Evolutionary conservation across 2,888 invertebrate species (phyloP).

Genomic region (Neocrepidodera transversa): DNA sequence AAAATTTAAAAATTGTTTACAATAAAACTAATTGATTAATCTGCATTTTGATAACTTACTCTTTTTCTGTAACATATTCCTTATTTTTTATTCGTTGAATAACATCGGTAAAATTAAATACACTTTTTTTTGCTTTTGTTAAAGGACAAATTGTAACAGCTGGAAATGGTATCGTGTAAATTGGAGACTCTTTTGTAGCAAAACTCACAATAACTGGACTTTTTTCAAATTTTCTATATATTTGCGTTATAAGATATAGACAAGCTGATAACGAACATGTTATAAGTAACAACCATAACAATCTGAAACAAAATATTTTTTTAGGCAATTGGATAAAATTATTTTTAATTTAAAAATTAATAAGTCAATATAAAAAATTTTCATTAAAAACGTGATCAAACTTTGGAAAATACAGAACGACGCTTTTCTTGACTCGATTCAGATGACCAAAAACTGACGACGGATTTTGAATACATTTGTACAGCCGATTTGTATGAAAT

Average conservation of each 20-base stretch:
- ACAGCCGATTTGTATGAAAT: too few relatives aligned
- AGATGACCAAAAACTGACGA: too few relatives aligned
- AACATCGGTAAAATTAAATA: slow-evolving; percentile 69
- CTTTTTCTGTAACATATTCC: slow-evolving; percentile 60
- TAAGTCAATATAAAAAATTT: too few relatives aligned
- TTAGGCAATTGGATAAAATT: too few relatives aligned
- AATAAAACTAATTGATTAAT: too few relatives aligned
- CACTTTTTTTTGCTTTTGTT: slow-evolving; percentile 58
- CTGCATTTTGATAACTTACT: too few relatives aligned
- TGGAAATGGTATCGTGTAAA: slow-evolving; percentile 65
- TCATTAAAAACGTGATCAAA: too few relatives aligned
- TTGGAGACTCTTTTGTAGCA: slow-evolving; percentile 73
- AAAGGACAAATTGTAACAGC: slow-evolving; percentile 55
- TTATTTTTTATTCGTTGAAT: slow-evolving; percentile 55
- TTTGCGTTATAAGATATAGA: slow-evolving; percentile 66
- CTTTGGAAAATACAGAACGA: too few relatives aligned
- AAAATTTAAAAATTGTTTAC: slow-evolving; percentile 38
- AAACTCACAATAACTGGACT: slow-evolving; percentile 79
- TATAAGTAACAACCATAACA: slow-evolving; percentile 57
- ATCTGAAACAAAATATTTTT: slow-evolving; percentile 30
- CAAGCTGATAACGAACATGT: slow-evolving; percentile 67
- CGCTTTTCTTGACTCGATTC: too few relatives aligned
- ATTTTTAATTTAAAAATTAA: too few relatives aligned
- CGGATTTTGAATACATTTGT: too few relatives aligned
- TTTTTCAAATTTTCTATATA: slow-evolving; percentile 74